A percentile compares a stretch with the other conserved stretches of the same genome.
These are phyloP conservation scores for Poecilobothrus nobilitatus DNA, from an alignment of 2,888 invertebrate species.

Conservation along the genomic window DNA sequence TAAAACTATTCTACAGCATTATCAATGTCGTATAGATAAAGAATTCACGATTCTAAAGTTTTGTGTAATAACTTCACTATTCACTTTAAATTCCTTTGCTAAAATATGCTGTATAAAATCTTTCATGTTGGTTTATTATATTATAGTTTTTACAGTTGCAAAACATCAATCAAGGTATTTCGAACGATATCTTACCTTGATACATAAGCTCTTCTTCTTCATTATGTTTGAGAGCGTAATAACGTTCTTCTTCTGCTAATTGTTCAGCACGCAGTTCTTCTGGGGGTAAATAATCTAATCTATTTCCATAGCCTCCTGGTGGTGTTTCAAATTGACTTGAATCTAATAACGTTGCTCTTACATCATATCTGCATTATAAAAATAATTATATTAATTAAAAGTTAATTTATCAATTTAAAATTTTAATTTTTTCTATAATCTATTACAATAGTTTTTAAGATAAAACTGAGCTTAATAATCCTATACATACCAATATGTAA, in stretches of 20 bases:
- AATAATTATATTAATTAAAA: conserved; percentile 23
- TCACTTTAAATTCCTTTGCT: background rate
- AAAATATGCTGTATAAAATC: background rate
- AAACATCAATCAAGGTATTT: conserved; percentile 2
- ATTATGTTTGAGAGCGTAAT: conserved; percentile 69
- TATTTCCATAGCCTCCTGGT: conserved; percentile 59
- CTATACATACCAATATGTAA: conserved; percentile 9
- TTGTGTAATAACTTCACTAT: too few relatives aligned
- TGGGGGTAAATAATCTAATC: conserved; percentile 55
- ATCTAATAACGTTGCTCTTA: conserved; percentile 84
- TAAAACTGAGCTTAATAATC: background rate
- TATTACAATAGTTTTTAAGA: background rate
- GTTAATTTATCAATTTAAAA: conserved; percentile 18
- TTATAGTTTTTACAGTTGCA: background rate
- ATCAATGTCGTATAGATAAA: background rate
- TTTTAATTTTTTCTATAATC: background rate
- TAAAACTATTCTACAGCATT: background rate
- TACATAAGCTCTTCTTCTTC: conserved; percentile 82
- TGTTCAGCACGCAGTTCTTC: conserved; percentile 77
- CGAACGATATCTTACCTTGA: conserved; percentile 58
- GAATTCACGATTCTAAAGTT: too few relatives aligned
- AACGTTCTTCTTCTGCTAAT: conserved; percentile 91
- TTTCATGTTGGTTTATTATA: background rate
- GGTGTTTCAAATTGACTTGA: conserved; percentile 68
- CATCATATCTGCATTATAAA: conserved; percentile 70